phyloP scores from a whole-genome alignment of 2,888 invertebrate genomes.

The Hypsopygia costalis region DNA sequence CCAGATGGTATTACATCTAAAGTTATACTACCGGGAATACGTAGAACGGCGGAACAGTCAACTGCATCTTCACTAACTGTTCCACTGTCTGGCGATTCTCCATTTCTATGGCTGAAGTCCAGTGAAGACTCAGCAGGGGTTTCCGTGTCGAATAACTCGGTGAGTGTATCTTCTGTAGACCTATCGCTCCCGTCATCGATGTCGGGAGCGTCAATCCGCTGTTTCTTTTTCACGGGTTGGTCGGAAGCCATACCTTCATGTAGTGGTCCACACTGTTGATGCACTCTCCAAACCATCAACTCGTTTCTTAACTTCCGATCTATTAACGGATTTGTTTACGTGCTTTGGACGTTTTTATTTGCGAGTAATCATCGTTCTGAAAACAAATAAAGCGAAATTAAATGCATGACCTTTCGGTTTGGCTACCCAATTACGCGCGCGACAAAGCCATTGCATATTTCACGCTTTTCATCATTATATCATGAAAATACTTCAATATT shows the following conservation, averaged over 20 bases:
- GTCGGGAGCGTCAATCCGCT: slow-evolving; percentile 84
- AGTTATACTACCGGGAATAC: slow-evolving; percentile 51
- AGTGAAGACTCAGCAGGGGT: slow-evolving; percentile 65
- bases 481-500: slow-evolving; percentile 12
- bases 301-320: slow-evolving; percentile 22
- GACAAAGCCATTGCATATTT: slow-evolving; percentile 63
- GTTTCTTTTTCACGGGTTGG: slow-evolving; percentile 92
- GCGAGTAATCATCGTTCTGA: slow-evolving; percentile 48
- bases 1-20: slow-evolving; percentile 65
- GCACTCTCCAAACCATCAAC: slow-evolving; percentile 84
- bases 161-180: slow-evolving; percentile 72
- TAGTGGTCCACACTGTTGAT: slow-evolving; percentile 71
- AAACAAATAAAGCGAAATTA: slow-evolving; percentile 64
- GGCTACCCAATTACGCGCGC: slow-evolving; percentile 79
- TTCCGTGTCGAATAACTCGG: slow-evolving; percentile 63
- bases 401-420: slow-evolving; percentile 76
- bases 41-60: slow-evolving; percentile 63
- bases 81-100: slow-evolving; percentile 73
- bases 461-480: slow-evolving; percentile 18
- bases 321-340: slow-evolving; percentile 10
- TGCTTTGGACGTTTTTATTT: slow-evolving; percentile 21
- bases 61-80: slow-evolving; percentile 76
- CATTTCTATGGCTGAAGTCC: slow-evolving; percentile 60
- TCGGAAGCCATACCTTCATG: slow-evolving; percentile 86
- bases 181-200: slow-evolving; percentile 78